phyloP scores from a whole-genome alignment of 2,888 invertebrate species.

The Leptopterna dolabrata region DNA sequence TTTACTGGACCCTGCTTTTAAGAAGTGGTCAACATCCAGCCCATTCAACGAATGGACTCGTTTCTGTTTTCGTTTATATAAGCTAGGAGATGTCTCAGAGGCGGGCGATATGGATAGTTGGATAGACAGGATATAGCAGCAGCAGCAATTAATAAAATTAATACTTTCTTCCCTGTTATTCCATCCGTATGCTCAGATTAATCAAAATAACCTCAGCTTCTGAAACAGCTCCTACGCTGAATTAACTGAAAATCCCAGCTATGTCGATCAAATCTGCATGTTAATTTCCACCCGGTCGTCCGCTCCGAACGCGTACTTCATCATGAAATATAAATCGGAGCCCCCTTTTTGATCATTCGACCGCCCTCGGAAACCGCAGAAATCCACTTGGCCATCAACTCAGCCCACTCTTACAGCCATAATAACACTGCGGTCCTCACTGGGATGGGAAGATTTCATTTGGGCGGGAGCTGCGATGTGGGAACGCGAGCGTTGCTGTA shows the following conservation, averaged over 20 bases:
- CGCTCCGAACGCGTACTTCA: not conserved
- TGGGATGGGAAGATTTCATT: conserved; percentile 12
- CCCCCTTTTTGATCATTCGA: not conserved
- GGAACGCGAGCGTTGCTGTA: not conserved
- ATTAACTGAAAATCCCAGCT: not conserved
- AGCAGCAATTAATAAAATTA: too few species aligned
- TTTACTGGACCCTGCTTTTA: too few species aligned
- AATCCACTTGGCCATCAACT: not conserved
- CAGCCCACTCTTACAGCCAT: not conserved
- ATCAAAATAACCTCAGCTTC: too few species aligned
- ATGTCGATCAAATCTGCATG: not conserved
- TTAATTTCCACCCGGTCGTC: not conserved
- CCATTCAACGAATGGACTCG: too few species aligned
- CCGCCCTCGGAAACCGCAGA: not conserved
- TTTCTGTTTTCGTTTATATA: too few species aligned
- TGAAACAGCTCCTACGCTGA: too few species aligned
- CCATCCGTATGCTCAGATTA: too few species aligned
- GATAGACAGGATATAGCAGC: too few species aligned
- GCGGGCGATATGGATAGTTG: too few species aligned
- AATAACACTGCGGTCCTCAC: not conserved
- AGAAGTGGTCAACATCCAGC: too few species aligned
- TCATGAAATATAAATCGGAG: not conserved
- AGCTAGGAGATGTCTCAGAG: too few species aligned
- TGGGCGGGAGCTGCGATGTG: not conserved
- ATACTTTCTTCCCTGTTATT: too few species aligned